Evolutionary conservation across 2,888 invertebrate genomes (phyloP).

Genomic region (Erpobdella octoculata): DNA sequence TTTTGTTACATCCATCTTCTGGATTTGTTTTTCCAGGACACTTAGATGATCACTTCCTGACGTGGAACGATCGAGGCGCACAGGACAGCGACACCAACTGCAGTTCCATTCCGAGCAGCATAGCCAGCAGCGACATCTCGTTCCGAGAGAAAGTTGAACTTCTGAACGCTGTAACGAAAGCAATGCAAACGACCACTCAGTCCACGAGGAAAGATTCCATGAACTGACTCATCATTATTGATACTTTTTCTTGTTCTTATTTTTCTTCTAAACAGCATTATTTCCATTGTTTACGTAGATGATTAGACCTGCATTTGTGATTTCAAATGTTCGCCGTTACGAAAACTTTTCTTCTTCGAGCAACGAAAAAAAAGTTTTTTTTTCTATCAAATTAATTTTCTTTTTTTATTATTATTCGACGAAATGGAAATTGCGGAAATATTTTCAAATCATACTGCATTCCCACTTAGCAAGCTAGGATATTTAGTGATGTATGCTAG

Average conservation of each 20-base stretch:
- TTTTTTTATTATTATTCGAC: neutral
- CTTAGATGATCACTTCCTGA: slow-evolving; percentile 3
- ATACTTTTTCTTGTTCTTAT: no score
- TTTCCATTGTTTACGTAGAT: neutral
- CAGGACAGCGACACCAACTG: slow-evolving; percentile 21
- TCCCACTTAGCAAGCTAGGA: neutral
- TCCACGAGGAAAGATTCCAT: slow-evolving; percentile 16
- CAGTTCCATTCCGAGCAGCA: slow-evolving; percentile 17
- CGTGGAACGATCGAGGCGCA: slow-evolving; percentile 11
- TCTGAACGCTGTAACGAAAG: slow-evolving; percentile 12
- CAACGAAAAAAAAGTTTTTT: no score
- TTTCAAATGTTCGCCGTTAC: no score
- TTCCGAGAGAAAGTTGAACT: slow-evolving; percentile 18
- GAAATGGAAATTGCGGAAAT: no score
- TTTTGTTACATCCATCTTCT: neutral
- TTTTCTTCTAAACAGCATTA: neutral
- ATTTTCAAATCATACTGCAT: neutral
- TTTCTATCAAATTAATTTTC: neutral
- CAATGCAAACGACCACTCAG: slow-evolving; percentile 13
- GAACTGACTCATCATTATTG: neutral
- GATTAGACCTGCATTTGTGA: neutral
- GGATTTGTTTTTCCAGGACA: neutral
- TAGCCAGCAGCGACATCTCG: slow-evolving; percentile 13
- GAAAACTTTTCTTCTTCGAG: no score
- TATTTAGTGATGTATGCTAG: neutral